Percentiles rank a stretch among this genome's conserved stretches.
Evolutionary conservation across 2,797 vertebrate genomes (phyloP).

Genomic region (Apogon hyalosoma): DNA sequence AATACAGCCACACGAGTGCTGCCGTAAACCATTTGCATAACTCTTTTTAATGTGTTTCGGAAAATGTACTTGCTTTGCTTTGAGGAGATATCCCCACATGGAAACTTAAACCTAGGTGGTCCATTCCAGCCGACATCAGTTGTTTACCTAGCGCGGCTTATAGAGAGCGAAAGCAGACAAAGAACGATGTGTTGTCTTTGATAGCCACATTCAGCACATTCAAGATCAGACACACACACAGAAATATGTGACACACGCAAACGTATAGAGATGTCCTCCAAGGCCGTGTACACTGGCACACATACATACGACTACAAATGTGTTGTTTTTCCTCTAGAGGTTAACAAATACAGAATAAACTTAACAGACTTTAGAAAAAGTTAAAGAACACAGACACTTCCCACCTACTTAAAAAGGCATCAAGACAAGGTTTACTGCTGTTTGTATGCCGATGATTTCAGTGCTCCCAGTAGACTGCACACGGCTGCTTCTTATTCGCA

Average conservation of each 20-base stretch:
- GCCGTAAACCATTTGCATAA: conserved; percentile 86
- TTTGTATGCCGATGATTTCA: no score
- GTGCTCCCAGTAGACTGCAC: no score
- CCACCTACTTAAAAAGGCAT: no score
- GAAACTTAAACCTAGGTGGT: conserved; percentile 88
- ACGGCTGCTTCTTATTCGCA: no score
- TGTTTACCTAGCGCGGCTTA: conserved; percentile 80
- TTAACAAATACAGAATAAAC: no score
- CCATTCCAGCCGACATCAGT: conserved; percentile 81
- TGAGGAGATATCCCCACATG: conserved; percentile 82
- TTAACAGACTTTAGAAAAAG: no score
- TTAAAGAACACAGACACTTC: no score
- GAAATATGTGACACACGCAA: conserved; percentile 8
- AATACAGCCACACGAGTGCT: conserved; percentile 79
- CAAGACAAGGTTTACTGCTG: no score
- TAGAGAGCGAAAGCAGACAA: conserved; percentile 76
- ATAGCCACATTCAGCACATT: conserved; percentile 61
- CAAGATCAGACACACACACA: conserved; percentile 32
- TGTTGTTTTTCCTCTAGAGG: no score
- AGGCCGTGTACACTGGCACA: not conserved
- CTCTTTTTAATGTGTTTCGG: conserved; percentile 87
- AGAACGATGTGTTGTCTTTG: conserved; percentile 74
- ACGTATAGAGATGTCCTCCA: not conserved
- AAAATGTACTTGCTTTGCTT: conserved; percentile 77
- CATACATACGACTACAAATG: not conserved